Evolutionary conservation across 2,888 invertebrate species (phyloP), one percentile per base, ranked within the genome.

Genomic region (Drosophila recens): DNA sequence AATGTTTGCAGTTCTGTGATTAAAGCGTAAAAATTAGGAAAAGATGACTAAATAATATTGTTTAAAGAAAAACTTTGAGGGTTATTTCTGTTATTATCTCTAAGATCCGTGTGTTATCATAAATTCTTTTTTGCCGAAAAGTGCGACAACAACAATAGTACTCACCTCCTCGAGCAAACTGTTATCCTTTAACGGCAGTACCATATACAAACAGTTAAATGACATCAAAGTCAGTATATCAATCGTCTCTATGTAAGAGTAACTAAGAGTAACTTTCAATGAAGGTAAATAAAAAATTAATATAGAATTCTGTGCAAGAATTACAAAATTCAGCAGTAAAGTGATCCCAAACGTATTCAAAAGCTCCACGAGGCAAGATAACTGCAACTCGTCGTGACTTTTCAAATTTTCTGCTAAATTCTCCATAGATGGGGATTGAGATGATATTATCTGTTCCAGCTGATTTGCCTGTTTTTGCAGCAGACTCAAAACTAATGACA

Each of bases 301-400:
- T 3, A 67, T 9, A 2, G 36, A 38, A 6, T 52, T 57, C 34
- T 61, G 54, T 2, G 43, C 42, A 3, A 61, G 43, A 33, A 23
- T 20, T 6, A 66, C 5, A 3, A 72, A 48, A 20, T 17, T 30
- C 0, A 72, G 3, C n/a, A 72, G 4, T 40, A 72, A 30, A 1
- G 34, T 11, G 5, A 23, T 17, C 1, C 73, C 73, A 43, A 61
- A 72, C 2, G 27, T 40, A 0, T 66, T 10, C 11, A 57, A 15
- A 9, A 72, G 38, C 5, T 72, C 56, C 4, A 61, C 73, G 0
- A 56, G n/a, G 5, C 73, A 73, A 1, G 67, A 2, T 20, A 73
- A 9, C 13, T 67, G 4, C 4, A 73, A 8, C 11, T 67, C 51
- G 23, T 72, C 56, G 5, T 66, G 56, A 15, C 66, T 33, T 15